Percentiles rank a stretch among this genome's conserved stretches.
These are phyloP conservation scores for Hippocampus kuda DNA, from an alignment of 2,797 vertebrate genomes.

Conservation along the genomic window DNA sequence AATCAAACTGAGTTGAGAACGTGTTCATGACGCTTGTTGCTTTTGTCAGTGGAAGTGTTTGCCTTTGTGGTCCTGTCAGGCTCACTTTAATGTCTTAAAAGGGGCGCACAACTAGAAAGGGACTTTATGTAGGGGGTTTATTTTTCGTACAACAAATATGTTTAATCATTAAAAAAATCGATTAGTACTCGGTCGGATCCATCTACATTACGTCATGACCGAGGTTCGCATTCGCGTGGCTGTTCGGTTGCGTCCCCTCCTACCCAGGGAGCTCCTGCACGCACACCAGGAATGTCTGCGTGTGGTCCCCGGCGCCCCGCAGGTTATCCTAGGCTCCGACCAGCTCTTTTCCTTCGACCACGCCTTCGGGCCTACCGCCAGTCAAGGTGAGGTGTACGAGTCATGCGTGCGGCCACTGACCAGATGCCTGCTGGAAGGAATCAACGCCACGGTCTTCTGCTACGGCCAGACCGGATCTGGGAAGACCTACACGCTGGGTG, in stretches of 20 bases:
- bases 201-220: constrained; percentile 52
- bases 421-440: constrained; percentile 71
- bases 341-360: constrained; percentile 79
- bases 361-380: constrained; percentile 75
- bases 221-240: constrained; percentile 81
- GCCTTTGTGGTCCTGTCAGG: neutral
- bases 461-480: constrained; percentile 90
- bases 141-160: neutral
- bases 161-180: neutral
- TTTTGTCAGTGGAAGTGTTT: neutral
- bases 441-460: constrained; percentile 83
- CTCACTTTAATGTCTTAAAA: constrained; percentile 3
- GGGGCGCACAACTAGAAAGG: neutral
- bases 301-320: constrained; percentile 65
- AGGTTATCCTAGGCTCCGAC: constrained; percentile 74
- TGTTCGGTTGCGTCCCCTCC: constrained; percentile 80
- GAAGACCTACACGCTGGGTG: constrained; percentile 85
- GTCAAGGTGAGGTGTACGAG: constrained; percentile 76
- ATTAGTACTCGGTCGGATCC: neutral
- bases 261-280: constrained; percentile 77
- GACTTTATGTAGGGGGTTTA: too few relatives aligned
- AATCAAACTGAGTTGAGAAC: neutral
- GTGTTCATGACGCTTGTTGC: neutral
- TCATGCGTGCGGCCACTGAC: constrained; percentile 78
- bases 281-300: constrained; percentile 76